Base-by-base conservation (phyloP, 2,113 vertebrate genomes). In the Psittacula cyanocephala region DNA sequence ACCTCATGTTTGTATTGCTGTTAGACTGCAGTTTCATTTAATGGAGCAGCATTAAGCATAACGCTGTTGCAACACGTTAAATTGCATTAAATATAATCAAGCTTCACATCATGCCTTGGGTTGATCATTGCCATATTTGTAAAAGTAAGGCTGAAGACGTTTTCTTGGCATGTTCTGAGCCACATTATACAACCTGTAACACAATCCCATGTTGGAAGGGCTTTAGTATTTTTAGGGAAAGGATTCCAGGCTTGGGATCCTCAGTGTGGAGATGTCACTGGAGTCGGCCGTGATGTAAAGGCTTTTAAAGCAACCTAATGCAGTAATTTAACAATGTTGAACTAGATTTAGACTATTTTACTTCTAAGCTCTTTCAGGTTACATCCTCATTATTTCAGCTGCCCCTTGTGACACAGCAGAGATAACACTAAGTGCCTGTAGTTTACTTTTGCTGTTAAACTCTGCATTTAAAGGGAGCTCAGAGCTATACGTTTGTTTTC, bases 71-170 rank as follows among this genome's bases (percentile, higher is more conserved):
- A 94, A 84, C 95, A 86, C 9, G 88, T 96, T 88, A 31, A 78
- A 78, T 91, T 88, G 59, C 90, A 83, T 91, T 25, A 35, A 55
- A 55, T 52, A 3, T 55, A 63, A 31, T 47, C 88, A 65, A 3
- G 8, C 88, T 60, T 78, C 79, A 35, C 88, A 29, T 91, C 80
- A 5, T 1, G 85, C 85, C 89, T 13, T 13, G 93, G 62, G 82
- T 37, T 90, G 89, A 96, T 94, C 85, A 7, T 91, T 96, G 93
- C 93, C 89, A 44, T 71, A 31, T 93, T 95, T 83, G 82, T 95
- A 49, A 75, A 44, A 71, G 52, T 31, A 82, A 63, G 68, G 81
- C 86, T 83, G 93, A 57, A 76, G 93, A 91, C 69, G 2, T 92
- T 90, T 96, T 95, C 94, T 93, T 94, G 91, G 94, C 91, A 9